These are phyloP conservation scores for Mus spicilegus DNA, from an alignment of 2,113 vertebrate genomes.

Conservation along the genomic window DNA sequence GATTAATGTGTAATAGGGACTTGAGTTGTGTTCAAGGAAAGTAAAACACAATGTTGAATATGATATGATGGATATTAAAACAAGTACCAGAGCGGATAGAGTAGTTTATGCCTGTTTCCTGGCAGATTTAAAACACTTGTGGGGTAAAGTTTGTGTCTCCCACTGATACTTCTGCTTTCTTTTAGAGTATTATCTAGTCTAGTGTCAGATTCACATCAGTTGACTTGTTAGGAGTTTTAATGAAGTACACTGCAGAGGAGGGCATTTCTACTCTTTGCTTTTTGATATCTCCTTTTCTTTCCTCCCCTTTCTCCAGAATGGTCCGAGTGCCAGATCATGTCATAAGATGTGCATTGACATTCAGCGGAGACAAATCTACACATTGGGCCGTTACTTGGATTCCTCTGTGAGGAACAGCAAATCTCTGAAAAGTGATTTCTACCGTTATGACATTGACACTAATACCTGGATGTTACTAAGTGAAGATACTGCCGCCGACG, in stretches of 20 bases:
- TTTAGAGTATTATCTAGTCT: constrained; percentile 3
- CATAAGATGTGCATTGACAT: constrained; percentile 99
- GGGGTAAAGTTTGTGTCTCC: constrained; percentile 28
- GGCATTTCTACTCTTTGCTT: constrained; percentile 29
- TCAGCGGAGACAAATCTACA: constrained; percentile 97
- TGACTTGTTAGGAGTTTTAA: not conserved
- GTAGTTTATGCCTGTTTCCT: constrained; percentile 3
- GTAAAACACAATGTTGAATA: not conserved
- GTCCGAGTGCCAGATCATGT: constrained; percentile 98
- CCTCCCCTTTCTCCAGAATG: constrained; percentile 87
- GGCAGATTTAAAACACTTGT: constrained; percentile 36
- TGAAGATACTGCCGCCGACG: constrained; percentile 96
- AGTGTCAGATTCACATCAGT: not conserved
- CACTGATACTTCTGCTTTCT: constrained; percentile 38
- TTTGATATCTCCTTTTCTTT: not conserved
- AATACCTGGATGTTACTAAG: constrained; percentile 97
- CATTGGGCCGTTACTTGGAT: constrained; percentile 97
- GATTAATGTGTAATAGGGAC: not conserved
- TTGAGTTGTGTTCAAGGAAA: constrained; percentile 35
- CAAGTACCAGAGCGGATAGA: not conserved
- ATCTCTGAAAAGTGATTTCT: constrained; percentile 98
- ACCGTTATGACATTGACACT: constrained; percentile 97
- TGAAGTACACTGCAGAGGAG: not conserved
- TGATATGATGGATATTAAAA: constrained; percentile 27
- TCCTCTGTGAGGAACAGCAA: constrained; percentile 99